Percentiles rank a stretch among this genome's conserved stretches.
Evolutionary conservation across 2,888 invertebrate species (phyloP).

Genomic region (Macrophya alboannulata): DNA sequence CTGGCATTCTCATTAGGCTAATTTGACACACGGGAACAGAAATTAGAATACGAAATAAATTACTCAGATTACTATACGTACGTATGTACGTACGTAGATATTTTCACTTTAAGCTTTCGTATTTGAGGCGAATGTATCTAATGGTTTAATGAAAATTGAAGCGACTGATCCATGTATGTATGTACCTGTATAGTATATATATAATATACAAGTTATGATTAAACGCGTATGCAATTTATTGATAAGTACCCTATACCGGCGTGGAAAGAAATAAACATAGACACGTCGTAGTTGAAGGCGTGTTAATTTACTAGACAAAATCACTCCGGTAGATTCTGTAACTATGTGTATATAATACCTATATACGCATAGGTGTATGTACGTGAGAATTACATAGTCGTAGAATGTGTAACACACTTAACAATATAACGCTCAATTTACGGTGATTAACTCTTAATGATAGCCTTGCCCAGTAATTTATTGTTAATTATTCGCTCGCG

Average conservation of each 20-base stretch:
- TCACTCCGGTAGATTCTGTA: not conserved
- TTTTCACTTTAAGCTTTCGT: conserved; percentile 1
- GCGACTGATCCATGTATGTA: not conserved
- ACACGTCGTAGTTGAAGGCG: not conserved
- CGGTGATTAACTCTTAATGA: conserved; percentile 77
- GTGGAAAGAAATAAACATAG: not conserved
- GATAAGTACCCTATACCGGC: not conserved
- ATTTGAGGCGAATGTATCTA: not conserved
- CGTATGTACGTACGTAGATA: not conserved
- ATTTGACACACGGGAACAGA: not conserved
- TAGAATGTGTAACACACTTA: conserved; percentile 71
- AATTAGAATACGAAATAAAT: not conserved
- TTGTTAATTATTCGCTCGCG: conserved; percentile 76
- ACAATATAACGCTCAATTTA: conserved; percentile 78
- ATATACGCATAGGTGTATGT: not conserved
- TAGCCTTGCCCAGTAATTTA: conserved; percentile 75
- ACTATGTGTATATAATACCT: not conserved
- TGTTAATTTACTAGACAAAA: conserved; percentile 20
- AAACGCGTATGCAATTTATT: conserved; percentile 17
- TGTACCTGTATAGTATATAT: too few relatives aligned
- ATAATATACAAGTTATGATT: not conserved
- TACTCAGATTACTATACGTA: conserved; percentile 11
- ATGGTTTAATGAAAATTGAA: not conserved
- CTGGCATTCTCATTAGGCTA: conserved; percentile 3
- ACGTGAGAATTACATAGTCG: conserved; percentile 47